phyloP scores from a whole-genome alignment of 2,888 invertebrate species.

The Drosophila lutescens region DNA sequence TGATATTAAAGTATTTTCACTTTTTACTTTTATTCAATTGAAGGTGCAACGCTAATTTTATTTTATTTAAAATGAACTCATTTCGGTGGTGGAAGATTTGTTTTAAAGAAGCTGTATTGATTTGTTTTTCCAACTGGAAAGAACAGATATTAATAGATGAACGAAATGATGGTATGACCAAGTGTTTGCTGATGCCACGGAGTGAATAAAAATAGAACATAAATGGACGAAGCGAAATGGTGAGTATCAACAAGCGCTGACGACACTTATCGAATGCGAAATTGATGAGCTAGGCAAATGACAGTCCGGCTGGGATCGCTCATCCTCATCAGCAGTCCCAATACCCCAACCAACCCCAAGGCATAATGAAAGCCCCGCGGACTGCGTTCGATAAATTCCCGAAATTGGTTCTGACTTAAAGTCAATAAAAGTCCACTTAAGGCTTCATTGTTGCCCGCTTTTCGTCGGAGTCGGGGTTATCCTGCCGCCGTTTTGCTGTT shows the following conservation, averaged over 20 bases:
- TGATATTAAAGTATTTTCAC: not conserved
- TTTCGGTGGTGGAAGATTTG: too few relatives aligned
- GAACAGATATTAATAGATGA: not conserved
- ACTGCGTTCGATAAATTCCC: slow-evolving; percentile 76
- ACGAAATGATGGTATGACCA: not conserved
- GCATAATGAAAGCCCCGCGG: slow-evolving; percentile 74
- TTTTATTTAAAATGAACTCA: not conserved
- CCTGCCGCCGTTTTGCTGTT: slow-evolving; percentile 43
- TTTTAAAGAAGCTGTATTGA: not conserved
- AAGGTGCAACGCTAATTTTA: too few relatives aligned
- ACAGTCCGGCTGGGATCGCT: slow-evolving; percentile 50
- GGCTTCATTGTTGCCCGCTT: slow-evolving; percentile 73
- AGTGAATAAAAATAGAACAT: slow-evolving; percentile 17
- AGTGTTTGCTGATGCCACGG: slow-evolving; percentile 5
- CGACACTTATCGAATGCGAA: slow-evolving; percentile 73
- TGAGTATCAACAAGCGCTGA: slow-evolving; percentile 55
- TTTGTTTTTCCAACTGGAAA: not conserved
- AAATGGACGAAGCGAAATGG: slow-evolving; percentile 38
- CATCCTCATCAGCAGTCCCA: slow-evolving; percentile 39
- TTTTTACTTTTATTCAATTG: not conserved
- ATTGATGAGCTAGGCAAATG: slow-evolving; percentile 76
- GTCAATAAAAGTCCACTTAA: slow-evolving; percentile 80
- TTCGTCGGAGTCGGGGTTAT: slow-evolving; percentile 14
- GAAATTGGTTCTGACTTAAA: slow-evolving; percentile 79
- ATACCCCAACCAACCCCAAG: slow-evolving; percentile 44